These are phyloP conservation scores for Barypeithes pellucidus DNA, from an alignment of 2,888 invertebrate genomes.

Conservation along the genomic window DNA sequence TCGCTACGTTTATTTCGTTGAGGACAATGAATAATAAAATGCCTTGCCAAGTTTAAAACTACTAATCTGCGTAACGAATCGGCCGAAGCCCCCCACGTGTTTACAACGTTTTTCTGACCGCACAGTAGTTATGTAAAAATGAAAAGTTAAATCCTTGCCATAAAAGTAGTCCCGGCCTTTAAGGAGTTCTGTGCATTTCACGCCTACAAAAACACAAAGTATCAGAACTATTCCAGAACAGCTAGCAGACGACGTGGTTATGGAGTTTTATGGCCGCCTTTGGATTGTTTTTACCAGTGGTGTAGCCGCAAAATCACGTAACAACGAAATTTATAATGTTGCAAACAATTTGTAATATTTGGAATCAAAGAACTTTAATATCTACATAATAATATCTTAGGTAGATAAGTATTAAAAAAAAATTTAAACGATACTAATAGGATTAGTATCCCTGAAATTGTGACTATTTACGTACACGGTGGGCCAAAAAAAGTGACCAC, in stretches of 20 bases:
- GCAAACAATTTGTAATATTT: too few relatives aligned
- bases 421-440: too few relatives aligned
- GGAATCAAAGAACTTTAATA: too few relatives aligned
- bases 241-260: constrained; percentile 32
- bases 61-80: constrained; percentile 25
- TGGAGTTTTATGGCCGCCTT: constrained; percentile 29
- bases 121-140: constrained; percentile 42
- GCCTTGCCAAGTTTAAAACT: constrained; percentile 8
- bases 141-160: constrained; percentile 35
- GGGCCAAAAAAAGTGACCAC: too few relatives aligned
- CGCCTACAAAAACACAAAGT: constrained; percentile 48
- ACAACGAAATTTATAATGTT: too few relatives aligned
- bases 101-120: constrained; percentile 36
- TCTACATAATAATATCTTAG: too few relatives aligned
- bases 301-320: too few relatives aligned
- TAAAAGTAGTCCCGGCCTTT: constrained; percentile 39
- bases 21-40: too few relatives aligned
- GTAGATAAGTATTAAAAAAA: too few relatives aligned
- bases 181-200: constrained; percentile 41
- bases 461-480: too few relatives aligned
- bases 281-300: constrained; percentile 26
- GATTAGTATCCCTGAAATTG: too few relatives aligned
- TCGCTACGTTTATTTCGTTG: too few relatives aligned
- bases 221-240: constrained; percentile 42
- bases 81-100: constrained; percentile 39